These are phyloP conservation scores for Hemibagrus guttatus DNA, from an alignment of 2,797 vertebrate genomes.

Conservation along the genomic window DNA sequence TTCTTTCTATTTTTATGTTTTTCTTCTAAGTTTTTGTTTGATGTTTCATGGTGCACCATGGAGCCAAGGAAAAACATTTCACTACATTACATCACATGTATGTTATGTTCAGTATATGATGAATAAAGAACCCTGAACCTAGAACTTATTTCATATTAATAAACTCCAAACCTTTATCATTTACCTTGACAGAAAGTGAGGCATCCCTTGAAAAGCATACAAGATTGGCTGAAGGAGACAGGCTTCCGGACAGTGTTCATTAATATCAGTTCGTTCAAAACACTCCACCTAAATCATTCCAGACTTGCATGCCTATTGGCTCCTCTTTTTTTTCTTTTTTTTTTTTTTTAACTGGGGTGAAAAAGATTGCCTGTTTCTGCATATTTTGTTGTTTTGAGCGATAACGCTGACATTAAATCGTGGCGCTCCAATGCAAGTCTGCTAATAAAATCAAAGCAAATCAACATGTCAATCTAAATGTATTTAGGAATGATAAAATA, in stretches of 20 bases:
- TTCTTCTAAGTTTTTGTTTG: too few species aligned
- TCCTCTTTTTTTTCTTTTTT: too few species aligned
- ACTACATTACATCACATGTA: too few species aligned
- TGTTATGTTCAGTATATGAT: too few species aligned
- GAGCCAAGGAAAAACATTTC: too few species aligned
- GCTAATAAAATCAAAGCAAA: not conserved
- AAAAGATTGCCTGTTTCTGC: too few species aligned
- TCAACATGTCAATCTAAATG: not conserved
- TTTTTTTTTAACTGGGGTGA: too few species aligned
- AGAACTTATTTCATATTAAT: not conserved
- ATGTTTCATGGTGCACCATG: too few species aligned
- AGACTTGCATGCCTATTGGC: not conserved
- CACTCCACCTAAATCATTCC: not conserved
- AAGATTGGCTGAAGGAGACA: not conserved
- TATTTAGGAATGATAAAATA: not conserved
- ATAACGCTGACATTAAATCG: not conserved
- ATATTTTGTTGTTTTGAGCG: not conserved
- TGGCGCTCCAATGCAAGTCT: not conserved
- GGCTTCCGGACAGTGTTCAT: not conserved
- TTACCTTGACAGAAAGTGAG: not conserved
- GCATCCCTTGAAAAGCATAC: not conserved
- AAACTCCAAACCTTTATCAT: not conserved
- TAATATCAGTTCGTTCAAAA: not conserved
- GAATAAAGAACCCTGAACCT: too few species aligned
- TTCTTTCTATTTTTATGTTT: too few species aligned